Evolutionary conservation across 2,113 vertebrate genomes (phyloP).

Genomic region (Synchiropus splendidus): DNA sequence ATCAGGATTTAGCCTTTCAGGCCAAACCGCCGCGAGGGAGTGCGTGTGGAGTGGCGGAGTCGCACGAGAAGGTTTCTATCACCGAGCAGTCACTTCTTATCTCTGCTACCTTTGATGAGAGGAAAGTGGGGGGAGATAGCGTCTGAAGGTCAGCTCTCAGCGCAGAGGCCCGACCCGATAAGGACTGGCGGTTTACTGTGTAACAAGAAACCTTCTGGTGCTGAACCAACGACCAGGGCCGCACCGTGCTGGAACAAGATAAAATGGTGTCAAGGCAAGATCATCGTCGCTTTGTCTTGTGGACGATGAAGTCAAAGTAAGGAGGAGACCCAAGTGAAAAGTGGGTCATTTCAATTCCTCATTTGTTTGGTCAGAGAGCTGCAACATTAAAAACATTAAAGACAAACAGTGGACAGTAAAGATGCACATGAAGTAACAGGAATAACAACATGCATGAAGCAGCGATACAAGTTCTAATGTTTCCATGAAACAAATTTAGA

Average conservation of each 20-base stretch:
- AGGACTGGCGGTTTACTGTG: slow-evolving; percentile 15
- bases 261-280: background rate
- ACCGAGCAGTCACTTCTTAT: slow-evolving; percentile 45
- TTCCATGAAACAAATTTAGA: too few species aligned
- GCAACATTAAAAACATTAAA: too few species aligned
- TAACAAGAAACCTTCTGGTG: slow-evolving; percentile 14
- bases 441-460: too few species aligned
- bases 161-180: slow-evolving; percentile 40
- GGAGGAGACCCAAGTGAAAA: too few species aligned
- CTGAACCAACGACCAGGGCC: slow-evolving; percentile 9
- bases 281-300: slow-evolving; percentile 7
- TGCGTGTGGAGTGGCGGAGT: slow-evolving; percentile 3
- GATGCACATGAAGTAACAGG: too few species aligned
- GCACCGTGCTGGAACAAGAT: slow-evolving; percentile 3
- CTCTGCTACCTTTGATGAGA: slow-evolving; percentile 46
- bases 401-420: too few species aligned
- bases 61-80: slow-evolving; percentile 31
- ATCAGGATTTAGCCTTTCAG: background rate
- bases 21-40: background rate
- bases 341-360: too few species aligned
- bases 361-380: too few species aligned
- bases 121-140: slow-evolving; percentile 28
- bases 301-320: slow-evolving; percentile 17
- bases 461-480: too few species aligned
- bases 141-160: slow-evolving; percentile 52